Evolutionary conservation across 2,797 vertebrate species (phyloP).

Genomic region (Bryconaethiops microstoma): DNA sequence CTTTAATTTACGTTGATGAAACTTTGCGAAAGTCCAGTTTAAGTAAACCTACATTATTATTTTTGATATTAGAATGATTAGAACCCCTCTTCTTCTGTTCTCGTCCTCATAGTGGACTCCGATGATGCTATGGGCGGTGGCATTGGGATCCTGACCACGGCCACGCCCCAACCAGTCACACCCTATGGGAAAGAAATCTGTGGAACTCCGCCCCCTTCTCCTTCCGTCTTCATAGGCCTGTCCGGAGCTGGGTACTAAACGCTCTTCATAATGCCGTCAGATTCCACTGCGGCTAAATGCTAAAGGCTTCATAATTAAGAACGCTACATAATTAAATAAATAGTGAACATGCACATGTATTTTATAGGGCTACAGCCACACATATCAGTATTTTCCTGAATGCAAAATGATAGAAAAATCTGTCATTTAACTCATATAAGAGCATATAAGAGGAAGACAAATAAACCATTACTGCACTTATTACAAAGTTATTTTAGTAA

Average conservation of each 20-base stretch:
- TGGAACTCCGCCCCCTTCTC: conserved; percentile 80
- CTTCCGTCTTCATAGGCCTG: conserved; percentile 78
- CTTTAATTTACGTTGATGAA: no score
- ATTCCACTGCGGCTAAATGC: no score
- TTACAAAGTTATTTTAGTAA: no score
- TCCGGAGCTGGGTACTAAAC: conserved; percentile 79
- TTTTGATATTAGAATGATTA: background rate
- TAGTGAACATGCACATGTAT: background rate
- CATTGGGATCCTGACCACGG: conserved; percentile 77
- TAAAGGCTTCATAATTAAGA: no score
- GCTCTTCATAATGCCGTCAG: no score
- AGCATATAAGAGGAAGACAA: no score
- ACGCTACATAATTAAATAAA: no score
- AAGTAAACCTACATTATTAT: no score
- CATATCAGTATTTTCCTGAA: background rate
- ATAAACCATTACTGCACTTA: no score
- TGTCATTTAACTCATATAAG: no score
- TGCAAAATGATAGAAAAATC: background rate
- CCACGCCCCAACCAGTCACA: conserved; percentile 68
- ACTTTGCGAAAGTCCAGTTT: no score
- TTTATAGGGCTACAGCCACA: background rate
- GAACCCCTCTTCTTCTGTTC: background rate
- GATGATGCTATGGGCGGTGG: conserved; percentile 84
- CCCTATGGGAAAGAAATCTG: conserved; percentile 79
- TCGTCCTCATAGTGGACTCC: conserved; percentile 80